phyloP scores from a whole-genome alignment of 2,113 vertebrate genomes.

The Sialia sialis region DNA sequence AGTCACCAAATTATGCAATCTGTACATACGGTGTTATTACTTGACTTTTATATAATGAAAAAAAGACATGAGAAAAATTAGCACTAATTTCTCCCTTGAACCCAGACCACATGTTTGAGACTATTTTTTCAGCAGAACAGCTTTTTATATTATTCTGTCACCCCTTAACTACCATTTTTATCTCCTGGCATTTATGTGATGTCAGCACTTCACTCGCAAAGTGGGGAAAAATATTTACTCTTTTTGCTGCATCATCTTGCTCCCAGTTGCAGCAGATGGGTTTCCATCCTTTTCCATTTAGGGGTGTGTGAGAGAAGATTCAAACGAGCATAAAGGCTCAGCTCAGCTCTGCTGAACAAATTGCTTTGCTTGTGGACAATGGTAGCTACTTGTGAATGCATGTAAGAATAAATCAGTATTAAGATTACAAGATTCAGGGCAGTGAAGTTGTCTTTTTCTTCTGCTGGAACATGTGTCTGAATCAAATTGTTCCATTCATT shows the following conservation, averaged over 20 bases:
- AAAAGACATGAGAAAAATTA: not conserved
- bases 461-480: not conserved
- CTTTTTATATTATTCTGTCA: not conserved
- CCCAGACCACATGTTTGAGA: not conserved
- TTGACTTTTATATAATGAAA: not conserved
- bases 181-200: not conserved
- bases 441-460: not conserved
- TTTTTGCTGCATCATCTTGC: not conserved
- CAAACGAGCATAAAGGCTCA: not conserved
- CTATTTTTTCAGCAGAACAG: not conserved
- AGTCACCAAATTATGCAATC: not conserved
- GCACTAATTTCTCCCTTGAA: not conserved
- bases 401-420: constrained; percentile 6
- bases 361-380: constrained; percentile 20
- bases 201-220: not conserved
- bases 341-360: constrained; percentile 20
- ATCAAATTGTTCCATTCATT: not conserved
- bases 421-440: constrained; percentile 28
- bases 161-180: not conserved
- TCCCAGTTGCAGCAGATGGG: not conserved
- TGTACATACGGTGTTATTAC: not conserved
- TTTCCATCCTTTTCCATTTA: not conserved
- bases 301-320: not conserved
- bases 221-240: not conserved
- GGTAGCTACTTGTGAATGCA: not conserved